Percentiles rank a stretch among this genome's conserved stretches.
These are phyloP conservation scores for Drosophila ogumai DNA, from an alignment of 1,140 invertebrate species.

Conservation along the genomic window DNA sequence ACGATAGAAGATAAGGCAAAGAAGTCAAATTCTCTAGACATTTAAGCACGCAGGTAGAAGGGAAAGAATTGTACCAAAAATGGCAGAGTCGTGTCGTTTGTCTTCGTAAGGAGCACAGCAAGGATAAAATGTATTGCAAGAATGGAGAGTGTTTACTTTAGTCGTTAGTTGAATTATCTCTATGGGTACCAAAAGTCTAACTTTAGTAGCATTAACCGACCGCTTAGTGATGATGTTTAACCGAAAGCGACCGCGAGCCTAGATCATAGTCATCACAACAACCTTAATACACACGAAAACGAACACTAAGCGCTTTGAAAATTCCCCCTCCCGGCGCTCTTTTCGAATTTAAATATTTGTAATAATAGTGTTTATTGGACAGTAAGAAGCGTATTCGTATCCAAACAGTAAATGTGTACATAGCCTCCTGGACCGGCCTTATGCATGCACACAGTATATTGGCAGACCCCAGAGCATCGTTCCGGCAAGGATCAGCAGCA, in stretches of 20 bases:
- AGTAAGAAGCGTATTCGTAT: constrained; percentile 48
- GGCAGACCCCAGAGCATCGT: constrained; percentile 33
- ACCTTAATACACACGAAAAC: constrained; percentile 14
- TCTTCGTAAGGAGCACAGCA: constrained; percentile 21
- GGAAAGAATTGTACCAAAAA: constrained; percentile 67
- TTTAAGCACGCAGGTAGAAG: constrained; percentile 60
- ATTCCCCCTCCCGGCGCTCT: constrained; percentile 63
- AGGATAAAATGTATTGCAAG: constrained; percentile 61
- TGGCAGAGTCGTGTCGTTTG: constrained; percentile 48
- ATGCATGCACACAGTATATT: neutral
- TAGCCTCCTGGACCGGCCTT: constrained; percentile 35
- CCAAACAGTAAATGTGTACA: constrained; percentile 28
- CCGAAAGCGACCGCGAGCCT: constrained; percentile 34
- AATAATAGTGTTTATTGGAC: constrained; percentile 56
- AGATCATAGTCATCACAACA: constrained; percentile 23
- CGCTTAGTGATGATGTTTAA: constrained; percentile 63
- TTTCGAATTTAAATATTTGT: constrained; percentile 82
- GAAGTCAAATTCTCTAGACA: constrained; percentile 79
- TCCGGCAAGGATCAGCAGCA: constrained; percentile 32
- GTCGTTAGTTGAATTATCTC: constrained; percentile 59
- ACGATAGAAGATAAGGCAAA: constrained; percentile 56
- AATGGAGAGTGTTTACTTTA: constrained; percentile 27
- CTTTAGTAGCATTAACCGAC: constrained; percentile 61
- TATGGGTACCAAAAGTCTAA: constrained; percentile 76
- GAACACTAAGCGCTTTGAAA: constrained; percentile 72